Base-by-base conservation (phyloP, 2,888 invertebrate species). In the Cryptus viduatorius region DNA sequence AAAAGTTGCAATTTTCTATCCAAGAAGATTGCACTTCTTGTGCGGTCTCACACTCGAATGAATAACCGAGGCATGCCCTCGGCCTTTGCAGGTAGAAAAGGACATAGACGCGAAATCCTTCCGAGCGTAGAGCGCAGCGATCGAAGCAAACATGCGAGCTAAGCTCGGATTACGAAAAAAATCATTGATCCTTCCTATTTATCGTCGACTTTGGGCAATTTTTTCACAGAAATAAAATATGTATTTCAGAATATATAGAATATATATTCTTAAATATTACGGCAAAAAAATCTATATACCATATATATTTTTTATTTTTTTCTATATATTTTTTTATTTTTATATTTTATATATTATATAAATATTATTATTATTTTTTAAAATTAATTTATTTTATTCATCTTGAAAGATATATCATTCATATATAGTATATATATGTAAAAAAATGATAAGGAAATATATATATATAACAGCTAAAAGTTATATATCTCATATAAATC, bases 1-100 rank as follows among this genome's bases (percentile, higher is more conserved):
- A 73, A 61, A 73, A 73, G 73, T 59, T 73, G 73, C 61, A 73
- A 73, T 73, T 73, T 73, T 73, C 73, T 44, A 44, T 37, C 46
- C 31, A 2, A 44, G 19, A 44, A 31, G 46, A 73, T 73, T 73
- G 46, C 29, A 61, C 61, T 46, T 73, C 53, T 59, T 59, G 73
- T 73, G 73, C 73, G 73, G 73, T 59, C 73, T 31, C 73, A 24
- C 73, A 24, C 61, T 61, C 59, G 61, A 73, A 73, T 29, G 73
- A 61, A 73, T 29, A 73, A 48, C 73, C 73, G 48, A 61, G 73
- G 37, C 65, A 61, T 59, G 46, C 29, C 59, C 29, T 61, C 5
- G 10, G 46, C 46, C 14, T 31, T 7, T 61, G 31, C 29, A 44
- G 12, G 46, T 16, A 31, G 12, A 29, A 59, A 29, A 59, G 59